These are phyloP conservation scores for Crepidodera aurea DNA, from an alignment of 2,888 invertebrate species.

Conservation along the genomic window DNA sequence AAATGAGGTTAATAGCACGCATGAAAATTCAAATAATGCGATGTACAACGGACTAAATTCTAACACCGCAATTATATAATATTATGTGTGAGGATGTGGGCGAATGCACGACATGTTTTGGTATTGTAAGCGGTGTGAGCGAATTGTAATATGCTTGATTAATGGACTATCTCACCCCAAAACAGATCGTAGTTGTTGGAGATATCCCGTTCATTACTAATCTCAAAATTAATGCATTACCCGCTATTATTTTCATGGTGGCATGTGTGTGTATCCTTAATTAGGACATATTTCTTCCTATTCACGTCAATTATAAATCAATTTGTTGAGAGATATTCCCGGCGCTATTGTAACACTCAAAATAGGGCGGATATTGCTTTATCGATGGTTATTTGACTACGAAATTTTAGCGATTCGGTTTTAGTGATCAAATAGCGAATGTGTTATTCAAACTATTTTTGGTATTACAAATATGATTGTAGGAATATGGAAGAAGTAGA, in stretches of 20 bases:
- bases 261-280: slow-evolving; percentile 37
- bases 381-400: slow-evolving; percentile 1
- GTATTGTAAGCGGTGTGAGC: slow-evolving; percentile 41
- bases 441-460: background rate
- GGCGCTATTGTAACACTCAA: slow-evolving; percentile 7
- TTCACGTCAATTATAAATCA: slow-evolving; percentile 30
- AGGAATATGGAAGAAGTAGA: no score
- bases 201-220: slow-evolving; percentile 41
- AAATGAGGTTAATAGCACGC: slow-evolving; percentile 12
- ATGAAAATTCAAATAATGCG: slow-evolving; percentile 14
- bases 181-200: slow-evolving; percentile 40
- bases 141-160: slow-evolving; percentile 45
- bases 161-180: slow-evolving; percentile 40
- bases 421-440: background rate
- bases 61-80: slow-evolving; percentile 25
- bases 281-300: slow-evolving; percentile 35
- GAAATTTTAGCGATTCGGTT: slow-evolving; percentile 2
- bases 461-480: no score
- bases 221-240: slow-evolving; percentile 43
- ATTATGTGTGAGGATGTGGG: slow-evolving; percentile 31
- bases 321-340: slow-evolving; percentile 25
- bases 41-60: slow-evolving; percentile 21
- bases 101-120: slow-evolving; percentile 39
- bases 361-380: slow-evolving; percentile 9
- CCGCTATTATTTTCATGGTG: slow-evolving; percentile 37